phyloP scores from a whole-genome alignment of 2,797 vertebrate species.

The Crocidura indochinensis region DNA sequence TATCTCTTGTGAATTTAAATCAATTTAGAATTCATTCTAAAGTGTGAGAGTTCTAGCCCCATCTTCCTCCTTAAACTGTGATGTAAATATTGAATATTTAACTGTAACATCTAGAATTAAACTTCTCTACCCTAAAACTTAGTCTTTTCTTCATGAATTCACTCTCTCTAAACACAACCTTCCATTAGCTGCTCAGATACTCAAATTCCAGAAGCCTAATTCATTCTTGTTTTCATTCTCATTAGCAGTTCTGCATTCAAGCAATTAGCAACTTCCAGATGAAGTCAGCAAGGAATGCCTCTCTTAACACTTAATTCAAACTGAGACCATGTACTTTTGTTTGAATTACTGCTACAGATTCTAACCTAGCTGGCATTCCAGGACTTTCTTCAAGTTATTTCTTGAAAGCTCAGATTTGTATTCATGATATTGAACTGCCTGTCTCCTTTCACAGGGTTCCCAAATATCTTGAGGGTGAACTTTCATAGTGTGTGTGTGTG shows the following conservation, averaged over 20 bases:
- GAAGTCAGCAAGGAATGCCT: neutral
- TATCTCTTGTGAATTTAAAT: conserved; percentile 40
- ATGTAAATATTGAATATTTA: neutral
- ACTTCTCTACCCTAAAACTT: neutral
- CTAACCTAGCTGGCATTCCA: neutral
- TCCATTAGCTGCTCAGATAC: neutral
- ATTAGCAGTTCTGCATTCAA: neutral
- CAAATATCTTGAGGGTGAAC: conserved; percentile 20
- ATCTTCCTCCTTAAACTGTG: conserved; percentile 47
- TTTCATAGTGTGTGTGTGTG: no score
- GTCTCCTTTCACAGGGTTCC: neutral
- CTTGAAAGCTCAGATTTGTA: neutral
- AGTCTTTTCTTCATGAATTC: neutral
- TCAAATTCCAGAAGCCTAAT: neutral
- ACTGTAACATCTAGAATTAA: conserved; percentile 10
- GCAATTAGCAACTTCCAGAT: conserved; percentile 7
- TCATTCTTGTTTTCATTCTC: neutral
- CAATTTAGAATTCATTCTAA: neutral
- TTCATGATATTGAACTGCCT: neutral
- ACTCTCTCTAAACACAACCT: neutral
- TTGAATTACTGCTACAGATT: neutral
- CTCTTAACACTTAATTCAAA: neutral
- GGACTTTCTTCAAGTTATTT: conserved; percentile 21
- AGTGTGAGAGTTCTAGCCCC: neutral
- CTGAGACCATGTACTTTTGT: neutral